These are phyloP conservation scores for Petrolisthes manimaculis DNA, from an alignment of 2,888 invertebrate species.

Conservation along the genomic window DNA sequence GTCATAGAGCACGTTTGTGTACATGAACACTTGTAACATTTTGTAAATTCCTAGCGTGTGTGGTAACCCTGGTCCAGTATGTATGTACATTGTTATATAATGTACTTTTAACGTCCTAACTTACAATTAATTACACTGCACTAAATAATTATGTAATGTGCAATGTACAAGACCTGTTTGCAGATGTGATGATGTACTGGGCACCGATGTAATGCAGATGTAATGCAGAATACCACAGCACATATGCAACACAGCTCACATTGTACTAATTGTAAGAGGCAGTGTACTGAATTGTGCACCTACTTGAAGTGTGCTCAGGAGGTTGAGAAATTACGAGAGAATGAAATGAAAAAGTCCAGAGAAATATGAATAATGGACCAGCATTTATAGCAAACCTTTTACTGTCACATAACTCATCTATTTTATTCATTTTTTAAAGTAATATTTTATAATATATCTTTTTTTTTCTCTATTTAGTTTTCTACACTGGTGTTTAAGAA, in stretches of 20 bases:
- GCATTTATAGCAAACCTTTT: neutral
- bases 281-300: neutral
- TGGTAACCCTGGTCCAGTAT: conserved; percentile 12
- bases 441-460: neutral
- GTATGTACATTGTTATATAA: conserved; percentile 20
- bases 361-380: neutral
- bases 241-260: neutral
- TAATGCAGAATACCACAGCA: neutral
- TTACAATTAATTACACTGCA: conserved; percentile 15
- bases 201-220: neutral
- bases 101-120: conserved; percentile 16
- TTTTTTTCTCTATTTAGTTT: neutral
- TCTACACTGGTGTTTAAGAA: too few species aligned
- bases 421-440: neutral
- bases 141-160: neutral
- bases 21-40: conserved; percentile 14
- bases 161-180: neutral
- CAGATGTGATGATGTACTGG: neutral
- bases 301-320: neutral
- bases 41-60: conserved; percentile 13
- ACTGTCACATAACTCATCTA: neutral
- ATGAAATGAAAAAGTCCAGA: neutral
- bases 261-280: neutral
- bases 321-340: neutral
- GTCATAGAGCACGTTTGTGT: conserved; percentile 4